These are phyloP conservation scores for Corythoichthys intestinalis DNA, from an alignment of 2,113 vertebrate species.

Conservation along the genomic window DNA sequence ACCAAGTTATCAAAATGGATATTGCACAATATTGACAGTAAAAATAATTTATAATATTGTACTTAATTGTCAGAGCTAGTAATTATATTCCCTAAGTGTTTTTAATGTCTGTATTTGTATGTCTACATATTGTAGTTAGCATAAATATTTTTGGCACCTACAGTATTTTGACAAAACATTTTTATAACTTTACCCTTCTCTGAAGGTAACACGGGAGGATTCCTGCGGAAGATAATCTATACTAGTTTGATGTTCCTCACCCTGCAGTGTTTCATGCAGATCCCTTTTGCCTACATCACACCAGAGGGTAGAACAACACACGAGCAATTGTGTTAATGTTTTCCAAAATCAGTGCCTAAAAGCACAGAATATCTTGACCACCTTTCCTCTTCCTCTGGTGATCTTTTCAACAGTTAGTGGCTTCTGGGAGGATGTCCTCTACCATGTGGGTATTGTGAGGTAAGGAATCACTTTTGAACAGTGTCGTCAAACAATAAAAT, in stretches of 20 bases:
- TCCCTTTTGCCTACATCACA: constrained; percentile 65
- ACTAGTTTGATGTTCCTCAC: constrained; percentile 66
- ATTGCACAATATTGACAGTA: too few species aligned
- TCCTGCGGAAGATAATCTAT: constrained; percentile 56
- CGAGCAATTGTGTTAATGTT: not conserved
- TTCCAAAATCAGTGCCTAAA: not conserved
- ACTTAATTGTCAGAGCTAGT: too few species aligned
- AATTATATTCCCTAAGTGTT: too few species aligned
- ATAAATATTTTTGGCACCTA: too few species aligned
- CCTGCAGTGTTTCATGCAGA: constrained; percentile 73
- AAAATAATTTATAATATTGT: too few species aligned
- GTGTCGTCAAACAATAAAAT: too few species aligned
- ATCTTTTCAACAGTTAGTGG: constrained; percentile 58
- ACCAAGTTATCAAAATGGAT: too few species aligned
- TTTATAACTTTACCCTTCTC: not conserved
- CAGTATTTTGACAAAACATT: too few species aligned
- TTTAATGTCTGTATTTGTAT: too few species aligned
- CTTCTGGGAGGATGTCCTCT: constrained; percentile 66
- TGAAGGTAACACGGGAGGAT: constrained; percentile 60
- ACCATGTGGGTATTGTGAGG: constrained; percentile 75
- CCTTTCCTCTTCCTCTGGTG: not conserved
- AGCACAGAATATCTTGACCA: not conserved
- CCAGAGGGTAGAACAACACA: constrained; percentile 50
- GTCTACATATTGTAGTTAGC: too few species aligned
- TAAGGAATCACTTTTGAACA: constrained; percentile 18